phyloP scores from a whole-genome alignment of 2,888 invertebrate species.

The Apoda limacodes region DNA sequence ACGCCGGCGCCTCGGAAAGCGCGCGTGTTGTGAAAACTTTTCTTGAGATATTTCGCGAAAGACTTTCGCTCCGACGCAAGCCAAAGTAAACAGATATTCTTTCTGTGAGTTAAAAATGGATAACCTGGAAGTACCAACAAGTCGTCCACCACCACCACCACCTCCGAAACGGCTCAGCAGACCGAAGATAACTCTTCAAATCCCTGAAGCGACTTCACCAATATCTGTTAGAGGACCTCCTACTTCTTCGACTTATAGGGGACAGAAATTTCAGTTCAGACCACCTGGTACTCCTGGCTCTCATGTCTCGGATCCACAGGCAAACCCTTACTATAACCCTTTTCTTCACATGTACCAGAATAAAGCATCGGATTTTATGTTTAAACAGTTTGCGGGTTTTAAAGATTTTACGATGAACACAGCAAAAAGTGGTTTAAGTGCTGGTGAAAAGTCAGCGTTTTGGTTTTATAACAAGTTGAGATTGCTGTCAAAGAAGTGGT shows the following conservation, averaged over 20 bases:
- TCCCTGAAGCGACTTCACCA: conserved; percentile 36
- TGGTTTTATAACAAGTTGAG: conserved; percentile 84
- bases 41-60: too few relatives aligned
- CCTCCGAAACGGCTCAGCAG: conserved; percentile 40
- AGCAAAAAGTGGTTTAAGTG: conserved; percentile 82
- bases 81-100: too few relatives aligned
- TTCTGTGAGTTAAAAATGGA: conserved; percentile 34
- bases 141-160: conserved; percentile 51
- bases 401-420: conserved; percentile 79
- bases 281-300: conserved; percentile 41
- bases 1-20: conserved; percentile 38
- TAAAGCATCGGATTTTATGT: conserved; percentile 82
- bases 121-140: conserved; percentile 38
- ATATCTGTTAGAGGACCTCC: conserved; percentile 33
- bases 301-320: conserved; percentile 42
- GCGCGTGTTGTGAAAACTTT: conserved; percentile 8
- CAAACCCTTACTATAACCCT: conserved; percentile 47
- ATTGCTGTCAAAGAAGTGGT: conserved; percentile 84
- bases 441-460: conserved; percentile 85
- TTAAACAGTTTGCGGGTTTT: conserved; percentile 82
- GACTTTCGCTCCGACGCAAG: too few relatives aligned
- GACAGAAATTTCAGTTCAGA: conserved; percentile 30
- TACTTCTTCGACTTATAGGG: conserved; percentile 30
- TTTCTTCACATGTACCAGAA: conserved; percentile 68
- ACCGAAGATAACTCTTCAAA: conserved; percentile 64